Conservation (phyloP, 2,888 invertebrate species). For the Sphaerophoria taeniata region DNA sequence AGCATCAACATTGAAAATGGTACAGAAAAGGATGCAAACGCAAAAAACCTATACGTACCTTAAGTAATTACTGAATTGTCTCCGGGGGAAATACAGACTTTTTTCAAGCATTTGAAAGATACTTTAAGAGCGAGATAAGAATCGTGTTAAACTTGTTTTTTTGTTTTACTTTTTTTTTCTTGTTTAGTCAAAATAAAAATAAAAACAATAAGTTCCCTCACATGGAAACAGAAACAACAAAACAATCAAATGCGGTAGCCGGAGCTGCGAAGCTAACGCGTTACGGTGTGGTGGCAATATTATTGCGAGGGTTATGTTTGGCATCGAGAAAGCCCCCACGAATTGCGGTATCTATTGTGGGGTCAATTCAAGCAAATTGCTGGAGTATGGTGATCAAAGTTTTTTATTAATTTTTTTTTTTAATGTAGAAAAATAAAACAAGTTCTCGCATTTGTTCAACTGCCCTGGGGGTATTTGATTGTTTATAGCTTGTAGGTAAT, state of each 20-base stretch:
- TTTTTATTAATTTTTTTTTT: background rate
- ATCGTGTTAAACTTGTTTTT: constrained; percentile 50
- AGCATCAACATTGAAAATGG: background rate
- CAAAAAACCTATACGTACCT: background rate
- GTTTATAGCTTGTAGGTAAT: too few relatives aligned
- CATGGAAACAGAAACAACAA: constrained; percentile 21
- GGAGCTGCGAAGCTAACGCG: background rate
- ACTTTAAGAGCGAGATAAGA: constrained; percentile 47
- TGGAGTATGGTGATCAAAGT: background rate
- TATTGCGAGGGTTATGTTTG: background rate
- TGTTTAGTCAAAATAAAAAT: background rate
- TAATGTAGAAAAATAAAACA: too few relatives aligned
- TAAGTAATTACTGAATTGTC: constrained; percentile 21
- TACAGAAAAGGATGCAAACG: background rate
- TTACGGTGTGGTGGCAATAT: background rate
- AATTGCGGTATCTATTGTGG: constrained; percentile 33
- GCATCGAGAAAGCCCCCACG: constrained; percentile 20
- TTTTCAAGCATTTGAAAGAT: background rate
- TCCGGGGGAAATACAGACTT: constrained; percentile 43
- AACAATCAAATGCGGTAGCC: background rate
- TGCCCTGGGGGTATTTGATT: too few relatives aligned
- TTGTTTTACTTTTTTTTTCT: constrained; percentile 16
- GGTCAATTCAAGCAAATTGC: constrained; percentile 27
- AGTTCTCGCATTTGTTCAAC: too few relatives aligned
- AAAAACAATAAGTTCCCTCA: constrained; percentile 29